phyloP scores from a whole-genome alignment of 2,113 vertebrate genomes.

The Oryzias curvinotus region DNA sequence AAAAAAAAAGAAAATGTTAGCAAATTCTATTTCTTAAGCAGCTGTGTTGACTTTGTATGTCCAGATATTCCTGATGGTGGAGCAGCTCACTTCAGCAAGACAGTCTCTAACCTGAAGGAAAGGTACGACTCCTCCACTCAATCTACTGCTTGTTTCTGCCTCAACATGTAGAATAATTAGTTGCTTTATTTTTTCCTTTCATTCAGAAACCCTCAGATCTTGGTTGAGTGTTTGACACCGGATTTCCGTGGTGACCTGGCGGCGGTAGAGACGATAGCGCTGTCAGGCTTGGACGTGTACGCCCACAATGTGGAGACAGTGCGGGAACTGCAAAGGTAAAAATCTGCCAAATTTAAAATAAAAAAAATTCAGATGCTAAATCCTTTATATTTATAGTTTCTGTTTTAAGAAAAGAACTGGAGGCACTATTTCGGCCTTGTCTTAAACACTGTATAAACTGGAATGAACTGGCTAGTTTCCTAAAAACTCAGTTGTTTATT shows the following conservation, averaged over 20 bases:
- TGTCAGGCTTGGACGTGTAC: constrained; percentile 92
- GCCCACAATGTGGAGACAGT: constrained; percentile 98
- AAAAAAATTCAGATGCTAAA: neutral
- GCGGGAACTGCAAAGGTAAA: constrained; percentile 88
- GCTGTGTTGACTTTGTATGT: neutral
- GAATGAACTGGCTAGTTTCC: neutral
- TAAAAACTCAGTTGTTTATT: neutral
- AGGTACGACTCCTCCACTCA: constrained; percentile 75
- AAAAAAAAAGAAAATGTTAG: neutral
- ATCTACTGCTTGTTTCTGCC: neutral
- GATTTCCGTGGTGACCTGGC: constrained; percentile 91
- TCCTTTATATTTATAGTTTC: neutral
- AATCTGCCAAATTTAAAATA: neutral
- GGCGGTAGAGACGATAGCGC: constrained; percentile 85
- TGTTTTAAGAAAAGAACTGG: too few relatives aligned
- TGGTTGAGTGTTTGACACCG: constrained; percentile 96
- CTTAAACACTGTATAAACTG: too few relatives aligned
- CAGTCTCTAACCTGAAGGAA: constrained; percentile 88
- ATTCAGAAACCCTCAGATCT: constrained; percentile 83
- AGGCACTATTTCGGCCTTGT: too few relatives aligned
- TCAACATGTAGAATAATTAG: neutral
- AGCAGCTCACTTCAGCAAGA: constrained; percentile 90
- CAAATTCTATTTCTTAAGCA: neutral
- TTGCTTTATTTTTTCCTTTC: neutral
- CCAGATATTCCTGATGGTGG: constrained; percentile 92